A percentile compares a stretch with the other conserved stretches of the same genome.
phyloP scores from a whole-genome alignment of 2,888 invertebrate genomes.

The Polia nebulosa region DNA sequence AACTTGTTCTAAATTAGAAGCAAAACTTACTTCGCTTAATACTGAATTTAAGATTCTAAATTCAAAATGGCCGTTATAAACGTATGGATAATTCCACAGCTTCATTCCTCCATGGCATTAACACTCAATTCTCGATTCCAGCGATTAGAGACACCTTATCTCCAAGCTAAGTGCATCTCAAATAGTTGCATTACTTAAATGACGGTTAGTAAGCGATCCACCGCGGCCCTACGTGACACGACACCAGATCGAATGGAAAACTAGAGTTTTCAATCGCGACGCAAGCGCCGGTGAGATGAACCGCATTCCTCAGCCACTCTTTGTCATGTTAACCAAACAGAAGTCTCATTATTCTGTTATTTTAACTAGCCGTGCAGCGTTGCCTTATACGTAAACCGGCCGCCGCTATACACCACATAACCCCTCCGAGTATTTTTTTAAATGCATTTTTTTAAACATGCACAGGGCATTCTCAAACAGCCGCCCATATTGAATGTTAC shows the following conservation, averaged over 20 bases:
- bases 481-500: constrained; percentile 35
- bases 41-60: not conserved
- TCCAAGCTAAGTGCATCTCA: constrained; percentile 48
- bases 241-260: constrained; percentile 85
- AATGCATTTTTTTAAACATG: constrained; percentile 53
- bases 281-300: constrained; percentile 83
- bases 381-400: constrained; percentile 58
- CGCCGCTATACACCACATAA: constrained; percentile 47
- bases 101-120: constrained; percentile 38
- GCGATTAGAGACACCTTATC: constrained; percentile 56
- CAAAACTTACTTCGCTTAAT: not conserved
- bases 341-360: constrained; percentile 87
- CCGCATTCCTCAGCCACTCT: constrained; percentile 83
- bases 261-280: constrained; percentile 77
- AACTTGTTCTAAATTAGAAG: not conserved
- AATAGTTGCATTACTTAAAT: constrained; percentile 69
- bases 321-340: constrained; percentile 89
- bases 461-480: constrained; percentile 48
- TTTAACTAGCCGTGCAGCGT: constrained; percentile 84
- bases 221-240: constrained; percentile 78
- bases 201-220: constrained; percentile 59
- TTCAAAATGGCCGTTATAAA: constrained; percentile 3
- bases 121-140: constrained; percentile 20
- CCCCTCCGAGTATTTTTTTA: constrained; percentile 48
- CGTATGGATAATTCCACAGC: not conserved